Conservation (phyloP, 37 sponge, comb jelly and placozoan species). For the Aplysina aerophoba region DNA sequence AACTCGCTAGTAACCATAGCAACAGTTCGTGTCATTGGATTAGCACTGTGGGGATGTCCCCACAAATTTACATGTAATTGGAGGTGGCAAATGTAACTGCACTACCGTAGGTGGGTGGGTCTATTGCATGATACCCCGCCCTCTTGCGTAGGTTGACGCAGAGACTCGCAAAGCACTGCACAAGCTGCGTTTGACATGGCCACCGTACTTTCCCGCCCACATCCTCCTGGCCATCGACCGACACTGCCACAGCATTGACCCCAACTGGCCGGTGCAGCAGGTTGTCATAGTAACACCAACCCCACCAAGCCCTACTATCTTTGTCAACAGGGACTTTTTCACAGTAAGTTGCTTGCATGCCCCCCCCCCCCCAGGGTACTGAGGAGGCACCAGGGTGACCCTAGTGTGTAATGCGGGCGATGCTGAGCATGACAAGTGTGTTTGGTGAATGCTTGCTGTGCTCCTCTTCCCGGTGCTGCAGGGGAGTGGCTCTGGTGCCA, state of each 20-base stretch:
- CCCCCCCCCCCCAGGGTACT: neutral
- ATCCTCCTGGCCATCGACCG: conserved; percentile 79
- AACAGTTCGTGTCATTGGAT: no score
- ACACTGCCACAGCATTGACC: conserved; percentile 76
- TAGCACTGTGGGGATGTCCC: no score
- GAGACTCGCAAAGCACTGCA: conserved; percentile 60
- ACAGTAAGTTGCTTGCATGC: neutral
- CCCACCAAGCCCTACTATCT: conserved; percentile 56
- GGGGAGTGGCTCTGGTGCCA: no score
- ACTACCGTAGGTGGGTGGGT: no score
- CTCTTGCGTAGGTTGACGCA: conserved; percentile 66
- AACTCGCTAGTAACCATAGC: no score
- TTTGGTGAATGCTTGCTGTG: no score
- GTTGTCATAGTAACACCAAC: neutral
- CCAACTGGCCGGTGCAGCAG: conserved; percentile 75
- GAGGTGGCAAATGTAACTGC: no score
- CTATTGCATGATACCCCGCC: neutral
- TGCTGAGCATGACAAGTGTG: neutral
- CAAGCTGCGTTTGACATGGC: conserved; percentile 88
- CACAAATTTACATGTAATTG: no score
- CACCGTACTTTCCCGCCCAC: conserved; percentile 39
- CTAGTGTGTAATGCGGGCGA: neutral
- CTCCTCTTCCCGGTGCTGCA: no score
- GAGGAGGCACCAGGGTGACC: neutral
- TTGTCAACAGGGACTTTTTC: conserved; percentile 74